These are phyloP conservation scores for Drosophila obscura DNA, from an alignment of 1,140 invertebrate genomes.

Conservation along the genomic window DNA sequence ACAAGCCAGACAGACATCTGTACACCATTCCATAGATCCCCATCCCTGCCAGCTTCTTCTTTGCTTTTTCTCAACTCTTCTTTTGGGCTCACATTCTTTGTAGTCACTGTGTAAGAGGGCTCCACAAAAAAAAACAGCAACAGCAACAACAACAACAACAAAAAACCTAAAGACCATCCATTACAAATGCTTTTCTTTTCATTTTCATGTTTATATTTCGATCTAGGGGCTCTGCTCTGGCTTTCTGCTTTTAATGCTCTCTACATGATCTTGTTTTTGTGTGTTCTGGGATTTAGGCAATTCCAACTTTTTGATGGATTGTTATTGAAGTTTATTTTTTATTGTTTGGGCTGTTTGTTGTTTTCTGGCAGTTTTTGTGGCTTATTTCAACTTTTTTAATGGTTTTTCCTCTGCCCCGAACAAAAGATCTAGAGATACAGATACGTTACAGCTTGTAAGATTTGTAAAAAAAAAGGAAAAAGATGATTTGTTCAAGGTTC, in stretches of 20 bases:
- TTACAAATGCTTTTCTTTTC: conserved; percentile 70
- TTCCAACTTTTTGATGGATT: conserved; percentile 72
- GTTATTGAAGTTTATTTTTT: conserved; percentile 52
- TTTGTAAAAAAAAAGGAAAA: conserved; percentile 16
- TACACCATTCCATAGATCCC: background rate
- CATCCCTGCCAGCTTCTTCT: background rate
- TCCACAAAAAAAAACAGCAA: background rate
- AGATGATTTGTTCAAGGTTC: conserved; percentile 50
- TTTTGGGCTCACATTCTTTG: conserved; percentile 9
- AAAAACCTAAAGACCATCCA: conserved; percentile 44
- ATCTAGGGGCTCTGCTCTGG: conserved; percentile 46
- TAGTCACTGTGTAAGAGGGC: conserved; percentile 3
- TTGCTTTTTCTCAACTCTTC: conserved; percentile 17
- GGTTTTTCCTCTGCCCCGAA: conserved; percentile 35
- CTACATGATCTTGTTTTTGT: conserved; percentile 70
- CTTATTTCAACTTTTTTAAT: conserved; percentile 58
- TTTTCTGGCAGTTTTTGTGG: conserved; percentile 35
- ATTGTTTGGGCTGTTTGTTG: conserved; percentile 25
- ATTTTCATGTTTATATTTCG: conserved; percentile 65
- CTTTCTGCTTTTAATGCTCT: conserved; percentile 52
- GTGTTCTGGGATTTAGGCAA: conserved; percentile 52
- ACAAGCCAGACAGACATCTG: background rate
- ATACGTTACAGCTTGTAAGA: conserved; percentile 17
- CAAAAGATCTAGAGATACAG: conserved; percentile 49
- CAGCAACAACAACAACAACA: background rate